Evolutionary conservation across 2,797 vertebrate genomes (phyloP), one percentile per base, ranked within the genome.

Genomic region (Menidia menidia): DNA sequence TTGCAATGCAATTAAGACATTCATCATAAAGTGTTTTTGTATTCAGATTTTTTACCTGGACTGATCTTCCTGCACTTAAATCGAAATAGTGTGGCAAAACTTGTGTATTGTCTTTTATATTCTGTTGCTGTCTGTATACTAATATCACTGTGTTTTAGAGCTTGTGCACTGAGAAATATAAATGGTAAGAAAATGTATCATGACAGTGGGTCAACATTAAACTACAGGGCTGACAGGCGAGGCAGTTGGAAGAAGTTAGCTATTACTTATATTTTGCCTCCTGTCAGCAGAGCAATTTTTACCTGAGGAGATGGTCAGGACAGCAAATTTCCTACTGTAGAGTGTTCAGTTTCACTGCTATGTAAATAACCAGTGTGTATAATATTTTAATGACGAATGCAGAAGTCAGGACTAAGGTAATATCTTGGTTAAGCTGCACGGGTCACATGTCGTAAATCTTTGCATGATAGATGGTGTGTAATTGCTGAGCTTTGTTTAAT

Each of bases 401-500:
- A 45, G 56, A 57, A 14, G 5, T 41, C 16, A 16, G 78, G 53
- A 76, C 72, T 72, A 83, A 90, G 82, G 82, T 77, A 60, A 59
- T 78, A 71, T 78, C 75, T 81, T 83, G 84, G 82, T 83, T 83
- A 60, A 91, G 73, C 81, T 67, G 74, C 61, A 64, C 15, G 33
- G 87, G 88, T 92, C 84, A 92, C 90, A 81, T 82, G 85, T 62
- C 52, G 71, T 81, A 88, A 82, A 86, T 87, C 81, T 89, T 82
- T 69, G 82, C 80, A 68, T 81, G 90, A 80, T 81, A 88, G 85
- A 85, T 89, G 84, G 73, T 84, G 80, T 84, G 85, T 89, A 91
- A 92, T 93, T 92, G 81, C 77, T 81, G 74, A 88, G 82, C 88
- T 91, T 92, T 93, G 81, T 92, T 92, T 92, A 91, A 92, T 92